Evolutionary conservation across 2,888 invertebrate genomes (phyloP).

Genomic region (Pristionchus exspectatus): DNA sequence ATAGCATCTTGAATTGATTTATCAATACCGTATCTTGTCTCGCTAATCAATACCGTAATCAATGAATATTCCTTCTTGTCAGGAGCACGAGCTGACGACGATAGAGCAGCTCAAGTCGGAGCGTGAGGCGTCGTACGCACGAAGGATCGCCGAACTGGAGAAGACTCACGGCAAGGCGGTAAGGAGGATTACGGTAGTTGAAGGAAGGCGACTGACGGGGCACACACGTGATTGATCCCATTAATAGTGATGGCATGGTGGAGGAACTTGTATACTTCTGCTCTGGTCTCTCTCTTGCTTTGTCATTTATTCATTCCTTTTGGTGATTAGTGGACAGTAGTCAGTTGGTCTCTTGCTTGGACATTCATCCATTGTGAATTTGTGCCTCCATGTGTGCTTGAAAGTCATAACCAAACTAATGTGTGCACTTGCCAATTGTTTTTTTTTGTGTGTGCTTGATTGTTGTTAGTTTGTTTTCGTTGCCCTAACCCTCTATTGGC

Average conservation of each 20-base stretch:
- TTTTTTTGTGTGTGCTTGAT: not conserved
- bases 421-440: not conserved
- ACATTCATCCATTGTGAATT: not conserved
- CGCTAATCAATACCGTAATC: not conserved
- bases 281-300: not conserved
- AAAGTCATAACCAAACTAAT: not conserved
- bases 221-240: not conserved
- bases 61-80: not conserved
- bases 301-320: not conserved
- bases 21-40: not conserved
- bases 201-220: not conserved
- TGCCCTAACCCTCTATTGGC: conserved; percentile 40
- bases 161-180: conserved; percentile 16
- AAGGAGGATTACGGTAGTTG: not conserved
- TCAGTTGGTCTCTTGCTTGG: not conserved
- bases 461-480: not conserved
- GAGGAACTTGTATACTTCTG: not conserved
- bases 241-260: conserved; percentile 1
- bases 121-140: not conserved
- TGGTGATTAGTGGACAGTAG: not conserved
- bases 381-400: not conserved
- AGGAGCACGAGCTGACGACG: conserved; percentile 47
- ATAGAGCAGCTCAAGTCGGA: conserved; percentile 38
- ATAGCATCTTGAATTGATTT: not conserved
- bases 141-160: conserved; percentile 45